phyloP scores from a whole-genome alignment of 1,140 invertebrate species.

The Meloidogyne chitwoodi region DNA sequence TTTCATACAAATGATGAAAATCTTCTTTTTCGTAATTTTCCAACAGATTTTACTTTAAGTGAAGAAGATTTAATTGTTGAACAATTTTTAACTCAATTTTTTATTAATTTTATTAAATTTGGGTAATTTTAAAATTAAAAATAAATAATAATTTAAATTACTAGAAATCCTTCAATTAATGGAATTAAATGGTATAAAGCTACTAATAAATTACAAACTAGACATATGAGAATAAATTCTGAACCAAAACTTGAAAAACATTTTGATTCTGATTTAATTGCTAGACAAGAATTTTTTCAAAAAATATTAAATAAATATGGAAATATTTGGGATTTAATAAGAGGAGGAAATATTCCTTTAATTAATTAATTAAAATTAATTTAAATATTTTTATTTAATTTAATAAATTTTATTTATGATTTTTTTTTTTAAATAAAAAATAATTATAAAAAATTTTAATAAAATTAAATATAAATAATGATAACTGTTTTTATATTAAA shows the following conservation, averaged over 20 bases:
- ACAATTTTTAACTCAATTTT: neutral
- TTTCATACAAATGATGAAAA: conserved; percentile 9
- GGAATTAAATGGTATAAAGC: neutral
- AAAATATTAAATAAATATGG: neutral
- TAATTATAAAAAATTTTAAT: no score
- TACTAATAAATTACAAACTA: neutral
- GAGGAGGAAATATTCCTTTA: neutral
- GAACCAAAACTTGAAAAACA: neutral
- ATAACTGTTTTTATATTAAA: no score
- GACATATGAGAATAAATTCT: neutral
- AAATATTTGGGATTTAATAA: neutral
- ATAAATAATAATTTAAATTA: neutral
- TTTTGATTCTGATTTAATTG: neutral
- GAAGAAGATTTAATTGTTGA: conserved; percentile 3
- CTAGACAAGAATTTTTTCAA: neutral
- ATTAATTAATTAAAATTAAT: no score
- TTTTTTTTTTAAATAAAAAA: no score
- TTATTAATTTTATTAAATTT: conserved; percentile 20
- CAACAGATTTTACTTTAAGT: neutral
- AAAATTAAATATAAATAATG: no score
- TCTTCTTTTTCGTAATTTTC: neutral
- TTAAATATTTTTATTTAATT: no score
- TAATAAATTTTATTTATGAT: no score
- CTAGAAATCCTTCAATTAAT: neutral
- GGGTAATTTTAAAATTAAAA: conserved; percentile 7